Evolutionary conservation across 1,140 invertebrate genomes (phyloP), one percentile per base, ranked within the genome.

Genomic region (Ceratina japonica): DNA sequence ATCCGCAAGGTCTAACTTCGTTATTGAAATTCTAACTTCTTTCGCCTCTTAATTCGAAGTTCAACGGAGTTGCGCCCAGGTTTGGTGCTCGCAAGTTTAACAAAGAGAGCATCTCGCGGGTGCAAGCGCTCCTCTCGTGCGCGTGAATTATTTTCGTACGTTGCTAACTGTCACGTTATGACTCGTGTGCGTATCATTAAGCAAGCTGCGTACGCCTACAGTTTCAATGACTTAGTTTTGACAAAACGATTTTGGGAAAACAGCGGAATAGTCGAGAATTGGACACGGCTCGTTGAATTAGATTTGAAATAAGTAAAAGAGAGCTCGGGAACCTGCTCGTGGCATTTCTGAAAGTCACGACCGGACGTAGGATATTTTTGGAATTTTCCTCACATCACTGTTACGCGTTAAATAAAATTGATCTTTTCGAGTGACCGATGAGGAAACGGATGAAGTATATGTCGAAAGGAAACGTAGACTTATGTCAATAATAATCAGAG

Each of bases 211-310:
- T 27, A 18, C 63, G 10, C 44, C 8, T 44, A 44, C 10, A 44
- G 37, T 44, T n/a, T 10, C 3, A 5, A n/a, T 4, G 4, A 16
- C 2, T 31, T 44, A 44, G 37, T 44, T n/a, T n/a, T 18, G 0
- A n/a, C 3, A 0, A 16, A 16, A 56, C 54, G 13, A 56, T 56
- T 13, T 56, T n/a, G 22, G 1, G 8, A 1, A 68, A n/a, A 44
- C 7, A 4, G 44, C 3, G 2, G 1, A 16, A n/a, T 1, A 51
- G 18, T 24, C 59, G 13, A 44, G 64, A 78, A 69, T 78, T 73
- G 3, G 75, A 78, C 68, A 49, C 20, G 56, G 10, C 51, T 54
- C 69, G 18, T 16, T 49, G 69, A 62, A 73, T 72, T 49, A 56
- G 49, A 15, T 16, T 7, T 12, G 5, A 78, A 78, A 69, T 72